Base-by-base conservation (phyloP, 2,888 invertebrate genomes). In the Schrankia costaestrigalis region DNA sequence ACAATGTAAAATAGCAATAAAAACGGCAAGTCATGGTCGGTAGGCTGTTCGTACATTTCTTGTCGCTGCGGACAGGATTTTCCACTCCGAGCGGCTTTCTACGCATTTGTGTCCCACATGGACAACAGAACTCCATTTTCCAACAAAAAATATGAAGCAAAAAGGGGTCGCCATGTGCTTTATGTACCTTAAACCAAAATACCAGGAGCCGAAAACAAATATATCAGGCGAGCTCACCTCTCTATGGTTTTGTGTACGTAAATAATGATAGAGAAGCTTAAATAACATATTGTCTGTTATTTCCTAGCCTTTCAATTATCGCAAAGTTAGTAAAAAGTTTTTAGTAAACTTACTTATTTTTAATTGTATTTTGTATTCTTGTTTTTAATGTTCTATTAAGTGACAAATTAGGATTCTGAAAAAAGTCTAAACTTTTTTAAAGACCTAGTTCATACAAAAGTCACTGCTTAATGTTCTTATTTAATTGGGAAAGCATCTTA, bases 81-180 rank as follows among this genome's bases (percentile, higher is more conserved):
- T 71, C 70, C 75, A 78, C 78, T 79, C 67, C 60, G 51, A 50
- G 62, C 68, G 66, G 55, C 57, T 68, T 48, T 60, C 67, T 55
- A 56, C 69, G 64, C 69, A 65, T 71, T 77, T 78, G 71, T 71
- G 71, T 69, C 67, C 69, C 54, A 49, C 51, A 45, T 65, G 64
- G 78, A 79, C 80, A 77, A 78, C 75, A 61, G 74, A 79, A 81
- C 71, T 80, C 81, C 74, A 81, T 82, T 82, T 83, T 55, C 59
- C 55, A 57, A 63, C 77, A 82, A 83, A 82, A 80, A 81, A 77
- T 66, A 63, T 67, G 60, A 55, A 63, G 58, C 44, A 57, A 63
- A 69, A 68, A 70, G 66, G 72, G 64, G 61, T n/a, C n/a, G n/a
- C n/a, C n/a, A n/a, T n/a, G 53, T 50, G 56, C 44, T 45, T 46